Conservation (phyloP, 2,797 vertebrate genomes). For the Pteronotus mesoamericanus region DNA sequence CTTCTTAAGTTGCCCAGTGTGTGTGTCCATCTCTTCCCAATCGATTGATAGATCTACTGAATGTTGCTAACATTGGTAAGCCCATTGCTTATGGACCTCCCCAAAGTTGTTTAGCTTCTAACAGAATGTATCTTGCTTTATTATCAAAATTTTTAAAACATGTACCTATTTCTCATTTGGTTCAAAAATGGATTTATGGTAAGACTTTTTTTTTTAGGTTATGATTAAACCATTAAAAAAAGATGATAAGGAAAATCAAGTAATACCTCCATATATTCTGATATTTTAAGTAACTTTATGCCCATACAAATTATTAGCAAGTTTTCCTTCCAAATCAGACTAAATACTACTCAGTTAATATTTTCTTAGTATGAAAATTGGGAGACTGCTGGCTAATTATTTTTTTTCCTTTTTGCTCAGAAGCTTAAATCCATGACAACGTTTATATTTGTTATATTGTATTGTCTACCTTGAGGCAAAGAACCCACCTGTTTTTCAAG, state of each 20-base stretch:
- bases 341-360: not conserved
- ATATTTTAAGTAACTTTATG: not conserved
- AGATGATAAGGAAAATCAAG: not conserved
- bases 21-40: not conserved
- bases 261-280: not conserved
- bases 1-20: not conserved
- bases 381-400: not conserved
- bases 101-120: not conserved
- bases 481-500: not conserved
- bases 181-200: not conserved
- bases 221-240: not conserved
- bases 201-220: not conserved
- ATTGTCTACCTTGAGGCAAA: not conserved
- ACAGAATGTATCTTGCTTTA: not conserved
- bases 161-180: not conserved
- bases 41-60: not conserved
- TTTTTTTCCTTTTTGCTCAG: not conserved
- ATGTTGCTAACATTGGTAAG: not conserved
- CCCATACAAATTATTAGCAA: not conserved
- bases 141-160: not conserved
- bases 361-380: not conserved
- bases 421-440: not conserved
- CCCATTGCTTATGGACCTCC: not conserved
- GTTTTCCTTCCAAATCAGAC: not conserved
- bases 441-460: not conserved